These are phyloP conservation scores for Zaprionus kolodkinae DNA, from an alignment of 1,140 invertebrate species.

Conservation along the genomic window DNA sequence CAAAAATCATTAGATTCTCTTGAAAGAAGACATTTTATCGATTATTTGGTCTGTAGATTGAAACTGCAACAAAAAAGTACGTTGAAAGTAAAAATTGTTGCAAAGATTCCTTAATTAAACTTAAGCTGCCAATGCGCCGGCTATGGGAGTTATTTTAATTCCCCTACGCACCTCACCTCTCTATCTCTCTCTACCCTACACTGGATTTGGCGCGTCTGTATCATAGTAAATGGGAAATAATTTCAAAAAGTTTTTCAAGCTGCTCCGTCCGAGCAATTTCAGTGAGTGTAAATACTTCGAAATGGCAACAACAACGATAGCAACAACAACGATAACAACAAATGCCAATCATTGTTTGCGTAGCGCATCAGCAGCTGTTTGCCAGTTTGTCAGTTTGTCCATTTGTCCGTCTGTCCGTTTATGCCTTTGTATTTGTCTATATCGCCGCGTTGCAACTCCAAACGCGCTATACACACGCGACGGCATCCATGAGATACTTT, in stretches of 20 bases:
- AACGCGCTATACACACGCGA: constrained; percentile 59
- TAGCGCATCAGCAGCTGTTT: constrained; percentile 76
- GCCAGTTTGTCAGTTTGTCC: constrained; percentile 2
- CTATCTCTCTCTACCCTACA: too few species aligned
- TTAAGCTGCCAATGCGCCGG: constrained; percentile 49
- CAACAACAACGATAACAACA: constrained; percentile 60
- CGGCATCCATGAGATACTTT: constrained; percentile 67
- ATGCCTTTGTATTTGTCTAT: neutral
- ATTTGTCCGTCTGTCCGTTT: constrained; percentile 15
- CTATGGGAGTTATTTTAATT: constrained; percentile 56
- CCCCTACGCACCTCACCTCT: neutral
- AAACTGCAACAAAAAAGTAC: neutral
- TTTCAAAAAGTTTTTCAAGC: constrained; percentile 69
- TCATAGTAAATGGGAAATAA: constrained; percentile 68
- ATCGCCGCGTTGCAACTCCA: constrained; percentile 48
- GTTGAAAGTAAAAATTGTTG: constrained; percentile 40
- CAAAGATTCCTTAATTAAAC: constrained; percentile 71
- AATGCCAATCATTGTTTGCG: constrained; percentile 80
- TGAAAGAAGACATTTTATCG: too few species aligned
- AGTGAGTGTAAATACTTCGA: constrained; percentile 73
- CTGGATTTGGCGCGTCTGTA: neutral
- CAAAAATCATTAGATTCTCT: too few species aligned
- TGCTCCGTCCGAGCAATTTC: constrained; percentile 53
- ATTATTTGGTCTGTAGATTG: too few species aligned
- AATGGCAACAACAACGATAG: constrained; percentile 43